Base-by-base conservation (phyloP, 2,888 invertebrate species). In the Tenodera sinensis region DNA sequence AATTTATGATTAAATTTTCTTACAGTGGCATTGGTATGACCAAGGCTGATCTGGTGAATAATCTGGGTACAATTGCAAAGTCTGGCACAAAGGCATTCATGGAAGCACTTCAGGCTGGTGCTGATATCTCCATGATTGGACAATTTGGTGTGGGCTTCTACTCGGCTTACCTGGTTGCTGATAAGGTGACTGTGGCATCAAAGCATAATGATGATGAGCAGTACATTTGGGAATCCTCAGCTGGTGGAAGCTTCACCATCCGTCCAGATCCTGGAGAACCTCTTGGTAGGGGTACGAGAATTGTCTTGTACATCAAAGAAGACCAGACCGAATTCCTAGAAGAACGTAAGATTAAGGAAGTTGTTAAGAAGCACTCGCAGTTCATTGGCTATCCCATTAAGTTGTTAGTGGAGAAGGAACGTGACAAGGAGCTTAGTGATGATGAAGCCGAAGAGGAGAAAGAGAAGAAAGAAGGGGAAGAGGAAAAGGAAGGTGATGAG, bases 91-190 rank as follows among this genome's bases (percentile, higher is more conserved):
- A 99, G 94, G 99, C 99, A 7, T 99, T 99, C 95, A 99, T 99
- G 99, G 99, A 99, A 94, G 99, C 99, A 89, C 95, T 99, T 89
- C 98, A 99, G 93, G 99, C 99, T 91, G 99, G 99, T 91, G 99
- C 99, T 89, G 99, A 99, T 92, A 99, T 99, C 92, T 98, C 98
- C 92, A 99, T 99, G 99, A 99, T 99, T 94, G 99, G 99, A 94
- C 99, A 99, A 94, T 99, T 99, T 94, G 99, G 99, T 95, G 99
- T 99, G 91, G 99, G 99, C 94, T 99, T 99, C 96, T 99, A 99
- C 94, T 99, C 99, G 0, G 98, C 99, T 85, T 99, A 99, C 94
- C 94, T 99, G 91, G 96, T 99, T 88, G 99, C 99, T 82, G 99
- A 99, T 93, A 96, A 96, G 92, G 98, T 99, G 12, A 97, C 97